These are phyloP conservation scores for Strigamia maritima DNA, from an alignment of 2,888 invertebrate genomes.

Conservation along the genomic window DNA sequence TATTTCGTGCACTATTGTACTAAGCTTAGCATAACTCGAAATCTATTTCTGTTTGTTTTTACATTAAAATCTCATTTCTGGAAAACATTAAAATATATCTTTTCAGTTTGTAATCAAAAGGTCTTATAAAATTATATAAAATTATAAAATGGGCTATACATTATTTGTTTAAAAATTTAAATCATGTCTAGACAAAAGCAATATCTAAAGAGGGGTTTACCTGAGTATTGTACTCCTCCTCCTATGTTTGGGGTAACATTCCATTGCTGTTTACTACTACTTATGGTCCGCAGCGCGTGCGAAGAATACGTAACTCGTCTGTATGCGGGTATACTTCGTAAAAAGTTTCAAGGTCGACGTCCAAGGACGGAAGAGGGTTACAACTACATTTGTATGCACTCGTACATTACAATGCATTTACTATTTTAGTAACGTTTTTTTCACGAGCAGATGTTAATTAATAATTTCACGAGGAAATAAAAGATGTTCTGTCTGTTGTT, in stretches of 20 bases:
- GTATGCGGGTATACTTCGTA: background rate
- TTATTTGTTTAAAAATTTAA: background rate
- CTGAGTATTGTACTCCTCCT: conserved; percentile 1
- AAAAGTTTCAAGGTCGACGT: conserved; percentile 6
- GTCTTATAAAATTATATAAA: background rate
- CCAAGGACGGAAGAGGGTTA: conserved; percentile 14
- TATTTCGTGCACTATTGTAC: background rate
- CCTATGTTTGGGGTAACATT: conserved; percentile 9
- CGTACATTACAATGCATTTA: background rate
- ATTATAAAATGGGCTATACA: background rate
- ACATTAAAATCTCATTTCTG: background rate
- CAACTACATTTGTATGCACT: background rate
- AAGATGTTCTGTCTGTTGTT: no score
- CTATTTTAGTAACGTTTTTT: background rate
- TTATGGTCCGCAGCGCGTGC: conserved; percentile 22
- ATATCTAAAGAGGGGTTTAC: background rate
- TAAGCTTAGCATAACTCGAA: background rate
- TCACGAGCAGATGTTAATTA: background rate
- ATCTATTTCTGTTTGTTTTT: background rate
- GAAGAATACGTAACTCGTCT: conserved; percentile 13
- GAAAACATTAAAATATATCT: background rate
- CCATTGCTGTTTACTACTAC: background rate
- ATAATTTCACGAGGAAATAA: background rate
- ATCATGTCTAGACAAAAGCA: background rate
- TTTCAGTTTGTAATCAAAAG: background rate